Percentiles rank a stretch among this genome's conserved stretches.
Conservation (phyloP, 2,113 vertebrate genomes). For the Ursus arctos region DNA sequence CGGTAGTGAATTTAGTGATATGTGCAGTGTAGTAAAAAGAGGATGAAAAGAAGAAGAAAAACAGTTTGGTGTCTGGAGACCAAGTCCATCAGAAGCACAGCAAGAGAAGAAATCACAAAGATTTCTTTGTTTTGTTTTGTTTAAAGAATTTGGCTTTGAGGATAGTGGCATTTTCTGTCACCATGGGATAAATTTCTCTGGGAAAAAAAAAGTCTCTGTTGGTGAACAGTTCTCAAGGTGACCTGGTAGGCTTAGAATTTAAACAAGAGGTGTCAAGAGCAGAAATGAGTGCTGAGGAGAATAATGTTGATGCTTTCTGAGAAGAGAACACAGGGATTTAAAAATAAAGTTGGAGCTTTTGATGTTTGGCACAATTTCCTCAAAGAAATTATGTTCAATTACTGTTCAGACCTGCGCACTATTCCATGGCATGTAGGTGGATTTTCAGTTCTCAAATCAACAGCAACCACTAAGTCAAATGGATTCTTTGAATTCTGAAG, state of each 20-base stretch:
- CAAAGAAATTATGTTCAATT: conserved; percentile 52
- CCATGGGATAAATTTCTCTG: conserved; percentile 63
- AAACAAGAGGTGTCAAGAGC: conserved; percentile 64
- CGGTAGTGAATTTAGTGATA: neutral
- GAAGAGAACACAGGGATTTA: neutral
- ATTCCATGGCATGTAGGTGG: neutral
- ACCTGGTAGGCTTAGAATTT: conserved; percentile 65
- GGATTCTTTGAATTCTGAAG: neutral
- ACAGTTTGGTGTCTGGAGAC: neutral
- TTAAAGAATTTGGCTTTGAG: conserved; percentile 59
- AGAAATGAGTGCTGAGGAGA: conserved; percentile 40
- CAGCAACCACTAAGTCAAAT: neutral
- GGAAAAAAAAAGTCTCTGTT: neutral
- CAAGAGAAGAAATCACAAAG: conserved; percentile 3
- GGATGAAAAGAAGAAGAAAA: neutral
- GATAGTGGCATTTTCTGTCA: conserved; percentile 62
- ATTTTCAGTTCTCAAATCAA: conserved; percentile 26
- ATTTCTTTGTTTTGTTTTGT: conserved; percentile 40
- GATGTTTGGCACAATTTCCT: conserved; percentile 49
- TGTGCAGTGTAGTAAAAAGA: neutral
- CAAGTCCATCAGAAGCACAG: neutral
- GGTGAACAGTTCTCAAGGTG: conserved; percentile 71
- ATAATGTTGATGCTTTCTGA: conserved; percentile 40
- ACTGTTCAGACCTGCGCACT: neutral
- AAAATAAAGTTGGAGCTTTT: conserved; percentile 37